phyloP scores from a whole-genome alignment of 2,797 vertebrate genomes.

The Lepus townsendii region DNA sequence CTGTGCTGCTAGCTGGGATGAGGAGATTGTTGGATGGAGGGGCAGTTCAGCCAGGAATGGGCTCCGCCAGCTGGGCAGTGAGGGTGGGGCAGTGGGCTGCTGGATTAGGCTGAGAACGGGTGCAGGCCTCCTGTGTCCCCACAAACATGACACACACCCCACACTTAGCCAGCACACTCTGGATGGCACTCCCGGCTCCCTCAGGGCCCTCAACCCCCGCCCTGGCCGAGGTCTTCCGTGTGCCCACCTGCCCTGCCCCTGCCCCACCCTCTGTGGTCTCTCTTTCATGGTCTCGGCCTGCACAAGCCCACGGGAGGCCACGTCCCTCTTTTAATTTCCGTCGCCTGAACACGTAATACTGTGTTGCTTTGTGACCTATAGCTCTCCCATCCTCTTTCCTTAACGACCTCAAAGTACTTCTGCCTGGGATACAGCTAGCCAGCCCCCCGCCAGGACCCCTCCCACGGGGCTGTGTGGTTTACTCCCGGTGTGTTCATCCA shows the following conservation, averaged over 20 bases:
- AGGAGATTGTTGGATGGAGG: rapidly evolving
- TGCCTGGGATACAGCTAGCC: background rate
- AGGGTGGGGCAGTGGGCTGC: background rate
- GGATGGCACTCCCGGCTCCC: background rate
- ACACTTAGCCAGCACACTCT: background rate
- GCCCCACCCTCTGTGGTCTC: background rate
- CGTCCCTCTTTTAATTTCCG: background rate
- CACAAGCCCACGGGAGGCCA: background rate
- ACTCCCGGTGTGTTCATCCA: slow-evolving; percentile 22
- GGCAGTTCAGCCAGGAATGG: background rate
- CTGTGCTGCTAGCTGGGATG: background rate
- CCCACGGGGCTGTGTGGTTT: background rate
- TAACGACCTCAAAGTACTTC: background rate
- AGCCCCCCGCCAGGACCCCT: background rate
- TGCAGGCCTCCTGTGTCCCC: background rate
- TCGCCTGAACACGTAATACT: background rate
- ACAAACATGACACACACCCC: background rate
- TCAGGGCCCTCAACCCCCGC: background rate
- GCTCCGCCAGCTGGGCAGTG: background rate
- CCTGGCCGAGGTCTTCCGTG: background rate
- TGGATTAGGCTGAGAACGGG: background rate
- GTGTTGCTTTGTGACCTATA: background rate
- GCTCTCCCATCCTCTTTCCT: slow-evolving; percentile 4
- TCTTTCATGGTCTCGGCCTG: background rate
- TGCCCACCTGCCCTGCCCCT: background rate